Evolutionary conservation across 2,797 vertebrate species (phyloP).

Genomic region (Peromyscus nudipes): DNA sequence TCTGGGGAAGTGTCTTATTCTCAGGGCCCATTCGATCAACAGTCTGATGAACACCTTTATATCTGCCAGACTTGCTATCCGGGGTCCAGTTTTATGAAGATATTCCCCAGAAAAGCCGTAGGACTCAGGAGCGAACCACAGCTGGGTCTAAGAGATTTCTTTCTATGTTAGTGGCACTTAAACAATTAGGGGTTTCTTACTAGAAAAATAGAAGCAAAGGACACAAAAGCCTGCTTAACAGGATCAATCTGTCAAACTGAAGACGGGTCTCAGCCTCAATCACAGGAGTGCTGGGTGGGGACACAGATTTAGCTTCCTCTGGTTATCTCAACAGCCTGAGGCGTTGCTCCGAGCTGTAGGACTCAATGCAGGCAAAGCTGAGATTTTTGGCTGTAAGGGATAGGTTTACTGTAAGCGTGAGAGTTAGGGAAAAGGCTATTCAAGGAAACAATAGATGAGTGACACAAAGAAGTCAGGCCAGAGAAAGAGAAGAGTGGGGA

Average conservation of each 20-base stretch:
- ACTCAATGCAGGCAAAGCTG: background rate
- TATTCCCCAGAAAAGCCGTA: background rate
- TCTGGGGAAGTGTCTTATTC: background rate
- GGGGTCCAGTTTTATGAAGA: background rate
- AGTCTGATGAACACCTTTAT: background rate
- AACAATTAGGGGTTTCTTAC: background rate
- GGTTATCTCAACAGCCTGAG: background rate
- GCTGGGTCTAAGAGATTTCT: background rate
- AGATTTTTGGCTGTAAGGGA: background rate
- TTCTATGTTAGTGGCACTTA: background rate
- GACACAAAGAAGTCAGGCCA: background rate
- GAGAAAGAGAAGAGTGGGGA: background rate
- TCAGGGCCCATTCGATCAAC: background rate
- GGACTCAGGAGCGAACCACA: no score
- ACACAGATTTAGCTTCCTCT: background rate
- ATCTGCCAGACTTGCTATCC: background rate
- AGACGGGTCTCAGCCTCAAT: background rate
- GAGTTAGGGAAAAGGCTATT: background rate
- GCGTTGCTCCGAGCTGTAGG: no score
- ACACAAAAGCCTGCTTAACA: background rate
- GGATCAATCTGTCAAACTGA: background rate
- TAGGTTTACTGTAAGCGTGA: background rate
- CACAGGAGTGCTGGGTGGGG: background rate
- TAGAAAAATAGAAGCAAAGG: background rate
- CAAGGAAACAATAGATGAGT: background rate